Base-by-base conservation (phyloP, 2,113 vertebrate genomes). In the Calypte anna region DNA sequence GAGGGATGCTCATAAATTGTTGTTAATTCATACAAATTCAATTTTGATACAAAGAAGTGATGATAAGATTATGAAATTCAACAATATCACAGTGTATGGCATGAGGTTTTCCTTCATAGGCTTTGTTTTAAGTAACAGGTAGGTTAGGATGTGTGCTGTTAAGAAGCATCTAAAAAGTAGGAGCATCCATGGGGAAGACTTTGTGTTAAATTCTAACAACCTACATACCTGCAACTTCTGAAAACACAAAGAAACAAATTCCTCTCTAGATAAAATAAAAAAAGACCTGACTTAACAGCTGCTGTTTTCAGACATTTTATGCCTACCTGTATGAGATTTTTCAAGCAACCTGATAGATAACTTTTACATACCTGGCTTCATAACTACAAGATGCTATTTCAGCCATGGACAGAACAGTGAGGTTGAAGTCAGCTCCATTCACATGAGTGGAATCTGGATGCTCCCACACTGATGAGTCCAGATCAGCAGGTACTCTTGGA, bases 321-420 rank as follows among this genome's bases (percentile, higher is more conserved):
- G 11, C 10, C 16, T 54, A 30, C 50, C 15, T 73, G 9, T 23
- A 62, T 5, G 11, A 76, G 18, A 78, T 43, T 91, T 91, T 92
- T 84, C 38, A 87, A 48, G 43, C 15, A 91, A 87, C 22, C 7
- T 20, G 7, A 36, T 5, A 63, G 5, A 16, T 87, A 84, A 92
- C 57, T 94, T 96, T 66, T 53, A 98, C 97, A 55, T 97, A 99
- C 99, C 99, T 99, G 84, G 99, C 99, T 97, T 99, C 99, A 40
- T 99, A 99, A 97, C 99, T 99, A 95, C 99, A 99, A 63, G 99
- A 99, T 62, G 99, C 99, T 86, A 99, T 99, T 98, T 99, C 99
- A 93, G 99, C 99, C 98, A 99, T 99, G 44, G 99, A 99, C 61
- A 99, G 97, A 70, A 98, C 88, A 77, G 98, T 91, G 61, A 94